These are phyloP conservation scores for Trochalopteron elliotii DNA, from an alignment of 2,113 vertebrate species.

Conservation along the genomic window DNA sequence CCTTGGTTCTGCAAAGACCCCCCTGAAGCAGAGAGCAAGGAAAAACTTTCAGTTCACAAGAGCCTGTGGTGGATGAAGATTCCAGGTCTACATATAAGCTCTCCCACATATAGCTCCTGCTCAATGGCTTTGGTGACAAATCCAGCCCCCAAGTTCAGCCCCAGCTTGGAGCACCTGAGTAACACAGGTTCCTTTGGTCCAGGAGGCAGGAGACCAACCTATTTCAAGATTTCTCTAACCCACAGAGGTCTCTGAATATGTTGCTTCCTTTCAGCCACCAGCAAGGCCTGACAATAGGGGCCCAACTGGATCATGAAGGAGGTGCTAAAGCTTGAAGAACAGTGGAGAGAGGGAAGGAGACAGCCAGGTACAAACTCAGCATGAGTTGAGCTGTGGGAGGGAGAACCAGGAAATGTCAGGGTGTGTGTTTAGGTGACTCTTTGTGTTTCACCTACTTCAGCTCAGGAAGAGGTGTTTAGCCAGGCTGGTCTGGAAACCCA, in stretches of 20 bases:
- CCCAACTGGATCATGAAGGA: too few species aligned
- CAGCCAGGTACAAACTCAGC: fast-evolving
- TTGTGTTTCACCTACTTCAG: background rate
- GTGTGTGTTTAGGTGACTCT: background rate
- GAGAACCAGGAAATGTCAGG: background rate
- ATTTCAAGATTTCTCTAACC: background rate
- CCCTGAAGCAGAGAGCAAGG: background rate
- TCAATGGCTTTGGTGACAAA: background rate
- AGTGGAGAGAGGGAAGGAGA: background rate
- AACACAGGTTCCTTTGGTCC: background rate
- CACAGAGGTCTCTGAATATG: background rate
- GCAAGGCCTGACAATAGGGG: background rate
- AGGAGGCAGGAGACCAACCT: background rate
- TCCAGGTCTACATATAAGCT: background rate
- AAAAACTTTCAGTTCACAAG: background rate
- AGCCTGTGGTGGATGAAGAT: background rate
- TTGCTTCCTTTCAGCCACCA: background rate
- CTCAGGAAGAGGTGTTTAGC: fast-evolving
- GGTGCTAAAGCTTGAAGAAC: background rate
- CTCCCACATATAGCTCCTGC: background rate
- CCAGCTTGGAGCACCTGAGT: background rate
- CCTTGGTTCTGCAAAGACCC: background rate
- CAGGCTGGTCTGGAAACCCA: background rate
- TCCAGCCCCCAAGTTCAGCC: fast-evolving
- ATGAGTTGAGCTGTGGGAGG: background rate